phyloP scores from a whole-genome alignment of 2,113 vertebrate species.

The Pseudopodoces humilis region DNA sequence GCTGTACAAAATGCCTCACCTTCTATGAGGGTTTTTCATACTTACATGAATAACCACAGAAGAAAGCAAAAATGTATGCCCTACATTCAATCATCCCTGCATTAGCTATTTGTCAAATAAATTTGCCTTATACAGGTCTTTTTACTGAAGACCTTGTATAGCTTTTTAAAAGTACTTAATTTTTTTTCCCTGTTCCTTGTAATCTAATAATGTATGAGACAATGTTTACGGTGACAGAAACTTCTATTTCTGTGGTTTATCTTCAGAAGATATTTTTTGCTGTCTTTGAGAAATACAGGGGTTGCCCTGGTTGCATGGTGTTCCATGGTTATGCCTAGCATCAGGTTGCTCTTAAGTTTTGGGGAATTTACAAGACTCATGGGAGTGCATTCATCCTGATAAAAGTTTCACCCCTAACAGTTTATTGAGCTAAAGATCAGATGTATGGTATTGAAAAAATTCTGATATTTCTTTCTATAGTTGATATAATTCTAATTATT shows the following conservation, averaged over 20 bases:
- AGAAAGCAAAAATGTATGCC: not conserved
- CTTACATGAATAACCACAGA: rapidly evolving
- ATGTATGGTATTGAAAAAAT: not conserved
- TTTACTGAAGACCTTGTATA: not conserved
- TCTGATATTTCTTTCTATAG: not conserved
- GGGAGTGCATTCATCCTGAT: not conserved
- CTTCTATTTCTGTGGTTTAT: not conserved
- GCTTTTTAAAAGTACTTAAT: not conserved
- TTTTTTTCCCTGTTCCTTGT: not conserved
- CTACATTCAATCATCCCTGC: not conserved
- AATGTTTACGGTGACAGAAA: not conserved
- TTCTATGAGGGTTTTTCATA: not conserved
- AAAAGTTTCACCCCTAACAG: not conserved
- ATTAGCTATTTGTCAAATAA: not conserved
- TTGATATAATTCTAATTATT: not conserved
- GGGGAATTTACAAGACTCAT: not conserved
- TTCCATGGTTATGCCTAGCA: not conserved
- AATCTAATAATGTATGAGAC: not conserved
- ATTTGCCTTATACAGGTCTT: not conserved
- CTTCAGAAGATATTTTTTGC: not conserved
- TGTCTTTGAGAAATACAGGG: not conserved
- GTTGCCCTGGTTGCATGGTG: not conserved
- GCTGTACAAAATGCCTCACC: not conserved
- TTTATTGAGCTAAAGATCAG: not conserved
- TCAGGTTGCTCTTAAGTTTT: not conserved